These are phyloP conservation scores for Epinephelus moara DNA, from an alignment of 2,113 vertebrate species.

Conservation along the genomic window DNA sequence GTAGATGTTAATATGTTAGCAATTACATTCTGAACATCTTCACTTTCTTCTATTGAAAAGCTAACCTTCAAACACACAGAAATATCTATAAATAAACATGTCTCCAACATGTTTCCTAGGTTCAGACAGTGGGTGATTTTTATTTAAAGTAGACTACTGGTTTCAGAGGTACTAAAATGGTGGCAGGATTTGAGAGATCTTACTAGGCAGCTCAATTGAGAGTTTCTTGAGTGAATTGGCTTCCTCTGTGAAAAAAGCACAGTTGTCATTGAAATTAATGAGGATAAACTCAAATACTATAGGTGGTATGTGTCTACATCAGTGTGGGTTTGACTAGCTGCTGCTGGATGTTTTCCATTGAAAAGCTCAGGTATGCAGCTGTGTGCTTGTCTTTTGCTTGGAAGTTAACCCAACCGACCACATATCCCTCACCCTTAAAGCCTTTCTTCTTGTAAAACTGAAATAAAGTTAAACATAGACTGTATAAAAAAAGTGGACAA, in stretches of 20 bases:
- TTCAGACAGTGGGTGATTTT: constrained; percentile 45
- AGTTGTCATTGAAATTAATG: constrained; percentile 69
- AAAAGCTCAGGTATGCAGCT: not conserved
- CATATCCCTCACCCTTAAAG: not conserved
- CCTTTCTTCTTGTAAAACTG: not conserved
- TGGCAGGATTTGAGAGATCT: constrained; percentile 74
- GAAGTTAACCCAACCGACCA: not conserved
- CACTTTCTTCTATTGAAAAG: constrained; percentile 29
- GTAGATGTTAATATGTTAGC: constrained; percentile 62
- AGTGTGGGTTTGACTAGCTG: not conserved
- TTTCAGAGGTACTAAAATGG: constrained; percentile 54
- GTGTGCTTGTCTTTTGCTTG: not conserved
- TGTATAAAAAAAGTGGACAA: no score
- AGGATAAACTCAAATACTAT: constrained; percentile 21
- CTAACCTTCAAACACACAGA: constrained; percentile 59
- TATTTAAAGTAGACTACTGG: constrained; percentile 37
- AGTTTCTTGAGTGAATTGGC: constrained; percentile 84
- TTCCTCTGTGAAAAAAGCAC: constrained; percentile 86
- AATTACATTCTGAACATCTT: constrained; percentile 16
- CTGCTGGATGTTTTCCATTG: constrained; percentile 6
- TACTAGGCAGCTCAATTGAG: constrained; percentile 87
- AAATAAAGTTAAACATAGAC: not conserved
- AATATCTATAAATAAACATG: constrained; percentile 59
- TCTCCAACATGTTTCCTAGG: constrained; percentile 61
- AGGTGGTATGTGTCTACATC: not conserved